Evolutionary conservation across 2,797 vertebrate genomes (phyloP).

Genomic region (Cacajao melanocephalus): DNA sequence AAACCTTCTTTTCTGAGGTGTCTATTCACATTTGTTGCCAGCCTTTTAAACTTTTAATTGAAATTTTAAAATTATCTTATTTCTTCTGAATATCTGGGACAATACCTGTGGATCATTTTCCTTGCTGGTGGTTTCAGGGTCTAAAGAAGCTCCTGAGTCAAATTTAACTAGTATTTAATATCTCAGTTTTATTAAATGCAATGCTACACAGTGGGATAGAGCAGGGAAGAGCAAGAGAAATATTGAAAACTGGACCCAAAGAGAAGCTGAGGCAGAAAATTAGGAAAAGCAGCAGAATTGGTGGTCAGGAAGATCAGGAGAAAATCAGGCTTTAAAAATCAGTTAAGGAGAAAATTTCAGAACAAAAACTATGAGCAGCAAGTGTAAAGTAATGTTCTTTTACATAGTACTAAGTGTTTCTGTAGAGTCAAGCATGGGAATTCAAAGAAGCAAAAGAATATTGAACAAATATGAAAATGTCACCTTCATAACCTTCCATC

Average conservation of each 20-base stretch:
- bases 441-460: not conserved
- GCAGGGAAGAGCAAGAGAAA: not conserved
- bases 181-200: not conserved
- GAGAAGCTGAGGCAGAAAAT: not conserved
- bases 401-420: not conserved
- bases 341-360: not conserved
- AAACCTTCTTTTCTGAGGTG: not conserved
- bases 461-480: not conserved
- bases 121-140: not conserved
- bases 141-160: not conserved
- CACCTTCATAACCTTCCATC: not conserved
- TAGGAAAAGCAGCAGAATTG: not conserved
- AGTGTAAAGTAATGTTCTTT: not conserved
- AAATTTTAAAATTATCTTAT: conserved; percentile 6
- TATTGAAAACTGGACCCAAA: not conserved
- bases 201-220: not conserved
- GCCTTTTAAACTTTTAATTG: not conserved
- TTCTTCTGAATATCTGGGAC: not conserved
- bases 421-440: not conserved
- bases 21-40: not conserved
- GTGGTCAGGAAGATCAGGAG: not conserved
- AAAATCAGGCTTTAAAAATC: not conserved
- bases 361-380: not conserved
- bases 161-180: not conserved
- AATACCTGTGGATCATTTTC: not conserved